phyloP scores from a whole-genome alignment of 2,113 vertebrate genomes.

The Dromiciops gliroides region DNA sequence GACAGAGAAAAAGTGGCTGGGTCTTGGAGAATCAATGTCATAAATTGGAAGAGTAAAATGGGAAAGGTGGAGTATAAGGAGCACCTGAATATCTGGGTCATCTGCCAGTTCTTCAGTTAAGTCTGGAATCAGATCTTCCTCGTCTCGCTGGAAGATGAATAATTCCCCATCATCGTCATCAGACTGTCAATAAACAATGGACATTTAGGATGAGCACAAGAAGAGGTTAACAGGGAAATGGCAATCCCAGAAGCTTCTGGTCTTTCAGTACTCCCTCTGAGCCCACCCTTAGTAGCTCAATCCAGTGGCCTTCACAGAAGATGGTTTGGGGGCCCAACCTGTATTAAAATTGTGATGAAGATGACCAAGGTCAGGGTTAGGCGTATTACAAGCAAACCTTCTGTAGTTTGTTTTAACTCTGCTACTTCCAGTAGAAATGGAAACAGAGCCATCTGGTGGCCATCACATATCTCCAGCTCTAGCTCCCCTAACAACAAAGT shows the following conservation, averaged over 20 bases:
- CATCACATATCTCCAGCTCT: neutral
- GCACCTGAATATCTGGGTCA: constrained; percentile 77
- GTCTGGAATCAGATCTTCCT: constrained; percentile 80
- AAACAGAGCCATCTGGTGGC: neutral
- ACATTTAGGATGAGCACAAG: neutral
- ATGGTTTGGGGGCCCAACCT: neutral
- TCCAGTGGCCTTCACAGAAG: neutral
- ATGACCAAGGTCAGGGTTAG: neutral
- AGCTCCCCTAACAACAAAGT: neutral
- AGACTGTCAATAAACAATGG: constrained; percentile 78
- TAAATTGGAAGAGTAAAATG: neutral
- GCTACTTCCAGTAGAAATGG: neutral
- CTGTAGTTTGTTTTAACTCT: neutral
- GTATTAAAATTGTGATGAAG: neutral
- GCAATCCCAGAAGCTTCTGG: neutral
- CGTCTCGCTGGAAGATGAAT: constrained; percentile 84
- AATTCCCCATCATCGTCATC: constrained; percentile 82
- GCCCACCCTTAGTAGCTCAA: neutral
- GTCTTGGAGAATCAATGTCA: neutral
- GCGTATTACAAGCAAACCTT: neutral
- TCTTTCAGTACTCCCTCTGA: too few relatives aligned
- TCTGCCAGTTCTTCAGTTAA: constrained; percentile 79
- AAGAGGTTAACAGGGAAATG: neutral
- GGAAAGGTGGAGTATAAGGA: neutral
- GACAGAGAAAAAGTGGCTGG: neutral